Percentiles rank a stretch among this genome's conserved stretches.
Conservation (phyloP, 2,888 invertebrate species). For the Seira sanloemensis region DNA sequence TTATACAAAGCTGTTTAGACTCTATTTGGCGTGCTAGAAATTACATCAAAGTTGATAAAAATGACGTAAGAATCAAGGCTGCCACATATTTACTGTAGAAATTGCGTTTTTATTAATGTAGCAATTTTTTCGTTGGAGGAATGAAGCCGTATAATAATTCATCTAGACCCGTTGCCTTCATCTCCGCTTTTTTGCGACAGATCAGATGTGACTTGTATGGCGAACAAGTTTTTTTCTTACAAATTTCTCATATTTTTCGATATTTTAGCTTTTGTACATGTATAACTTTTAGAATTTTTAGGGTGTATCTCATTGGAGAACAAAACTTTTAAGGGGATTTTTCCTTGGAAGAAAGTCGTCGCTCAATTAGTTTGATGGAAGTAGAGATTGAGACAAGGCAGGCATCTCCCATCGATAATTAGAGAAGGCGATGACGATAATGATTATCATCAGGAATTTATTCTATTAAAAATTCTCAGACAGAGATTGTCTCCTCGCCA, state of each 20-base stretch:
- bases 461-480: not conserved
- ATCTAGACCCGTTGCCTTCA: too few relatives aligned
- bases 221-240: not conserved
- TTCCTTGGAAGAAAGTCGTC: not conserved
- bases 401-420: not conserved
- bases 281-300: not conserved
- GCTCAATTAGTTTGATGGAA: not conserved
- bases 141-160: too few relatives aligned
- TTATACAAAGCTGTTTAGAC: too few relatives aligned
- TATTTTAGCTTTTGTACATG: not conserved
- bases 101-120: too few relatives aligned
- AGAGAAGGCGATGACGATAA: not conserved
- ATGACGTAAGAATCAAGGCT: conserved; percentile 38
- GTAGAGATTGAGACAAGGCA: not conserved
- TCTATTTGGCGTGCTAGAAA: too few relatives aligned
- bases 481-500: not conserved
- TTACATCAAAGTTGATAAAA: too few relatives aligned
- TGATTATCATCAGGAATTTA: not conserved
- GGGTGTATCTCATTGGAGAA: not conserved
- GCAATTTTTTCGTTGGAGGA: too few relatives aligned
- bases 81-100: conserved; percentile 40
- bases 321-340: not conserved
- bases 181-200: too few relatives aligned
- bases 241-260: not conserved
- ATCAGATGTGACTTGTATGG: not conserved